Percentiles rank a stretch among this genome's conserved stretches.
Conservation (phyloP, 2,888 invertebrate genomes). For the Acleris holmiana region DNA sequence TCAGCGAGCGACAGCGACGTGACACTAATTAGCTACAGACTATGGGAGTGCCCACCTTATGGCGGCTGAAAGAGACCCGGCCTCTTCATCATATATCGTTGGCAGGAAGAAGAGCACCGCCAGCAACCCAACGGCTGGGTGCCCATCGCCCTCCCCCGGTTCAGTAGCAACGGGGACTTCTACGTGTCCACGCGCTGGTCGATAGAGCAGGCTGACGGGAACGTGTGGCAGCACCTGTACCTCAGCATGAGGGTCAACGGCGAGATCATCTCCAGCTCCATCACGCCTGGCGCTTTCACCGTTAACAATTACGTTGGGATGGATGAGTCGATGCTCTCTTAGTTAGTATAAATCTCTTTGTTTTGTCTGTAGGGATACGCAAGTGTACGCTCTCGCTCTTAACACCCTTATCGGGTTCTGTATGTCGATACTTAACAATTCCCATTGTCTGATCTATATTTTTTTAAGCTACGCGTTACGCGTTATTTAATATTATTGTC, state of each 20-base stretch:
- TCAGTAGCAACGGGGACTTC: slow-evolving; percentile 71
- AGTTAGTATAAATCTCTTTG: slow-evolving; percentile 55
- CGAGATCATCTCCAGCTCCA: slow-evolving; percentile 59
- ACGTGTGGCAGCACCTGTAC: slow-evolving; percentile 79
- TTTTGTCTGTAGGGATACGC: background rate
- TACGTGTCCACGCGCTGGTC: slow-evolving; percentile 76
- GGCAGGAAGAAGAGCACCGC: slow-evolving; percentile 75
- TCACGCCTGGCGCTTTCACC: slow-evolving; percentile 85
- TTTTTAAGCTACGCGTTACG: too few relatives aligned
- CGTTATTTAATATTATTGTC: too few relatives aligned
- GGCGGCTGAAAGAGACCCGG: too few relatives aligned
- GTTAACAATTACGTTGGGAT: slow-evolving; percentile 84
- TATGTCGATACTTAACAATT: too few relatives aligned
- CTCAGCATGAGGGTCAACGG: slow-evolving; percentile 63
- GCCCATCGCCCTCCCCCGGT: slow-evolving; percentile 84
- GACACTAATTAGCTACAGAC: too few relatives aligned
- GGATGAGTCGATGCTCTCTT: slow-evolving; percentile 65
- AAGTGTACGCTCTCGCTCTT: too few relatives aligned
- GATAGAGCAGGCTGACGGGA: slow-evolving; percentile 64
- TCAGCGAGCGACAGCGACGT: too few relatives aligned
- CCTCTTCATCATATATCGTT: slow-evolving; percentile 2
- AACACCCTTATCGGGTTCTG: too few relatives aligned
- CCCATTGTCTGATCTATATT: too few relatives aligned
- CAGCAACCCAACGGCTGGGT: slow-evolving; percentile 89
- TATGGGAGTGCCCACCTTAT: too few relatives aligned